Percentiles rank a stretch among this genome's conserved stretches.
These are phyloP conservation scores for Coreoperca whiteheadi DNA, from an alignment of 2,113 vertebrate species.

Conservation along the genomic window DNA sequence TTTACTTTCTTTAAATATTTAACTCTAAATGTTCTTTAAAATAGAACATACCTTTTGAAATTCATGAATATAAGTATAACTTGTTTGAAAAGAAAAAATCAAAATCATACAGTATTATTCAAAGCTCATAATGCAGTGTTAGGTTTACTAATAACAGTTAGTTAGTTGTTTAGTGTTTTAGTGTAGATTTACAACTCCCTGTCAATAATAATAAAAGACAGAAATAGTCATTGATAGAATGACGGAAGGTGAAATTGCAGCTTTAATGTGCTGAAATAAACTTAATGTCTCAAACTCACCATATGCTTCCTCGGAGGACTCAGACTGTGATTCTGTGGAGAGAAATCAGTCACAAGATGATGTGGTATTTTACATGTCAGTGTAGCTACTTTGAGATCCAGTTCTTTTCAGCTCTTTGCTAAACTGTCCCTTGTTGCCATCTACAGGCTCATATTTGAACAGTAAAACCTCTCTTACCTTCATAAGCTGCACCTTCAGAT, in stretches of 20 bases:
- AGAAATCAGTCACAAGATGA: neutral
- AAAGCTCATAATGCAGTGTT: neutral
- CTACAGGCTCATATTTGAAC: slow-evolving; percentile 38
- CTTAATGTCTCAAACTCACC: slow-evolving; percentile 47
- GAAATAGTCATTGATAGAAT: neutral
- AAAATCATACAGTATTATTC: neutral
- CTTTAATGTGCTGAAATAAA: neutral
- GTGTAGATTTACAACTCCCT: slow-evolving; percentile 45
- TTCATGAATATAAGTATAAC: neutral
- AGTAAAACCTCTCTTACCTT: slow-evolving; percentile 52
- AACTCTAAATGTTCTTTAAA: slow-evolving; percentile 4
- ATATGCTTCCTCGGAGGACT: slow-evolving; percentile 67
- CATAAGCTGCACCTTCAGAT: slow-evolving; percentile 45
- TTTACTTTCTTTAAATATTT: neutral
- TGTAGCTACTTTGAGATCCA: neutral
- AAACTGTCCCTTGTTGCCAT: slow-evolving; percentile 48
- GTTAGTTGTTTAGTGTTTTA: neutral
- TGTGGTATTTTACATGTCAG: slow-evolving; percentile 9
- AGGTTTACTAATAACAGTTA: neutral
- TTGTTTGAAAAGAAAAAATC: neutral
- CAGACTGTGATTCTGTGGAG: slow-evolving; percentile 58
- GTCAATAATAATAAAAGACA: slow-evolving; percentile 27
- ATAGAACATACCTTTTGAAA: neutral
- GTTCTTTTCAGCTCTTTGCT: neutral
- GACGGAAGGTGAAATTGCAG: slow-evolving; percentile 2